A percentile compares a stretch with the other conserved stretches of the same genome.
phyloP scores from a whole-genome alignment of 2,113 vertebrate species.

The Ceuthmochares aereus region DNA sequence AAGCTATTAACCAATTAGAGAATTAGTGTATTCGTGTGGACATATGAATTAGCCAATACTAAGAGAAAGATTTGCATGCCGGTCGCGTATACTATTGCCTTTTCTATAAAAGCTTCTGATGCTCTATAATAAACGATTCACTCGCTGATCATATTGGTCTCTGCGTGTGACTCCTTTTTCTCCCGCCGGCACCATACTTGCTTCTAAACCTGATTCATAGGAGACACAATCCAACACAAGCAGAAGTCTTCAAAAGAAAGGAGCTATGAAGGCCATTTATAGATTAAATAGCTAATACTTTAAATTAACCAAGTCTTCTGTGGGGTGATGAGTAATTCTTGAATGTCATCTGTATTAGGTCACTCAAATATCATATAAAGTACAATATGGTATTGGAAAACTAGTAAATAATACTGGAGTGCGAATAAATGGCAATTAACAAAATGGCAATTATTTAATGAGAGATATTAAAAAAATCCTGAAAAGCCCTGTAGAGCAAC shows the following conservation, averaged over 20 bases:
- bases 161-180: too few species aligned
- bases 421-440: background rate
- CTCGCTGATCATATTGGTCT: too few species aligned
- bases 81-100: too few species aligned
- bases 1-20: too few species aligned
- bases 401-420: background rate
- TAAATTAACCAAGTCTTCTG: background rate
- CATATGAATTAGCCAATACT: too few species aligned
- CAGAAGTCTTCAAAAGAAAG: background rate
- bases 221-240: background rate
- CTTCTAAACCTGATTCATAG: background rate
- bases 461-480: background rate
- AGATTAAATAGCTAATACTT: background rate
- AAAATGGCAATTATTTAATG: background rate
- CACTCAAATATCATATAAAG: background rate
- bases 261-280: background rate
- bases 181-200: too few species aligned
- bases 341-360: background rate
- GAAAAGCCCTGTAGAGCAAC: background rate
- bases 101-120: too few species aligned
- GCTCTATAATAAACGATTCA: too few species aligned
- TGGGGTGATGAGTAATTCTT: background rate
- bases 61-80: too few species aligned
- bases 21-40: too few species aligned
- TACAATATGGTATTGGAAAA: background rate